Conservation (phyloP, 2,888 invertebrate genomes). For the Leucozona laternaria region DNA sequence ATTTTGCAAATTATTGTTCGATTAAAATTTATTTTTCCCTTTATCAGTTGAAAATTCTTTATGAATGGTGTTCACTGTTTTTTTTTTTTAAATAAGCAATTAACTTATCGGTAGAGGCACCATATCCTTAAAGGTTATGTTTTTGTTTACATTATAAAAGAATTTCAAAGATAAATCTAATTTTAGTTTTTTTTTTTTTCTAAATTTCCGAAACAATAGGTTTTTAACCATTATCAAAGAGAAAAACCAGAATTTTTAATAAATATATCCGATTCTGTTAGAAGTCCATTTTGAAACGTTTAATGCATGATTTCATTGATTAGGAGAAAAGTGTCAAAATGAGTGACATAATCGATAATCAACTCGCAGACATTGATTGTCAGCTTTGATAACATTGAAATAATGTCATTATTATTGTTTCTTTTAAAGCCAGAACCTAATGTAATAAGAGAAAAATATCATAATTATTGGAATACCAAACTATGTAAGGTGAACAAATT, state of each 20-base stretch:
- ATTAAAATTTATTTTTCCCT: neutral
- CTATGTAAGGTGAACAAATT: neutral
- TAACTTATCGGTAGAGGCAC: neutral
- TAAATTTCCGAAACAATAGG: neutral
- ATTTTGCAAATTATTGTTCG: neutral
- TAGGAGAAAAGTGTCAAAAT: neutral
- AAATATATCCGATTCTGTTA: neutral
- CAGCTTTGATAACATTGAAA: neutral
- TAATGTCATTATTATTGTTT: neutral
- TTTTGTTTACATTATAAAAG: constrained; percentile 1
- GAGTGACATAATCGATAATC: neutral
- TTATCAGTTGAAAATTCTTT: neutral
- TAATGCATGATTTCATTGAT: neutral
- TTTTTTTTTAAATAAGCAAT: neutral
- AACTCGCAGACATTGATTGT: neutral
- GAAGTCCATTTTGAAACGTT: neutral
- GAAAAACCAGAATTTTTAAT: neutral
- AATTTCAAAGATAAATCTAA: neutral
- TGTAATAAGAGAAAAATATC: neutral
- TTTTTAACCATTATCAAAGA: neutral
- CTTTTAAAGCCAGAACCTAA: neutral
- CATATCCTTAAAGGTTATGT: neutral
- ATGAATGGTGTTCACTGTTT: neutral
- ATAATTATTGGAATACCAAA: neutral
- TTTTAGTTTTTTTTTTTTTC: neutral